Conservation (phyloP, 1,140 invertebrate species). For the Tetragnatha versicolor region DNA sequence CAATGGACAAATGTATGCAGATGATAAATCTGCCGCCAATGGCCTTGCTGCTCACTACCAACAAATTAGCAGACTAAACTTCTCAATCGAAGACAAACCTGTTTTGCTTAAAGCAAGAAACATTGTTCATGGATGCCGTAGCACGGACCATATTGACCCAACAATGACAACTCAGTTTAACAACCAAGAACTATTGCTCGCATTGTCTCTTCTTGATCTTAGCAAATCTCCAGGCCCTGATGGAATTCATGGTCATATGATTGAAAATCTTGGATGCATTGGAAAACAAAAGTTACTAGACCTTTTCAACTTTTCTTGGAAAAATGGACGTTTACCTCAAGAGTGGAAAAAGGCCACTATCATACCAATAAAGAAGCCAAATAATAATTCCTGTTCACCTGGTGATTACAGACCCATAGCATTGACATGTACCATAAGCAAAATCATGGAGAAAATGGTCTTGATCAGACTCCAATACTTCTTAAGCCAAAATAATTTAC, state of each 20-base stretch:
- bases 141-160: background rate
- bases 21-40: slow-evolving; percentile 23
- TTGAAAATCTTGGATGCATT: slow-evolving; percentile 11
- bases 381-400: slow-evolving; percentile 16
- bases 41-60: slow-evolving; percentile 18
- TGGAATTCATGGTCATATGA: slow-evolving; percentile 14
- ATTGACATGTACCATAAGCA: background rate
- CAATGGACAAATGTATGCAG: slow-evolving; percentile 6
- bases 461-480: no score
- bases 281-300: slow-evolving; percentile 21
- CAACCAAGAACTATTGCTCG: slow-evolving; percentile 3
- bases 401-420: slow-evolving; percentile 7
- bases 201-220: slow-evolving; percentile 16
- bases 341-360: background rate
- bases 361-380: slow-evolving; percentile 10
- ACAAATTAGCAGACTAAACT: no score
- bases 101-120: background rate
- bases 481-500: no score
- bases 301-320: slow-evolving; percentile 12
- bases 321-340: background rate
- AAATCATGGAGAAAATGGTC: no score
- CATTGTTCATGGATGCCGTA: slow-evolving; percentile 3
- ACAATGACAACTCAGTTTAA: background rate
- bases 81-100: no score
- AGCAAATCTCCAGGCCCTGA: slow-evolving; percentile 9